Evolutionary conservation across 2,888 invertebrate genomes (phyloP), one percentile per base, ranked within the genome.

Genomic region (Erynnis tages): DNA sequence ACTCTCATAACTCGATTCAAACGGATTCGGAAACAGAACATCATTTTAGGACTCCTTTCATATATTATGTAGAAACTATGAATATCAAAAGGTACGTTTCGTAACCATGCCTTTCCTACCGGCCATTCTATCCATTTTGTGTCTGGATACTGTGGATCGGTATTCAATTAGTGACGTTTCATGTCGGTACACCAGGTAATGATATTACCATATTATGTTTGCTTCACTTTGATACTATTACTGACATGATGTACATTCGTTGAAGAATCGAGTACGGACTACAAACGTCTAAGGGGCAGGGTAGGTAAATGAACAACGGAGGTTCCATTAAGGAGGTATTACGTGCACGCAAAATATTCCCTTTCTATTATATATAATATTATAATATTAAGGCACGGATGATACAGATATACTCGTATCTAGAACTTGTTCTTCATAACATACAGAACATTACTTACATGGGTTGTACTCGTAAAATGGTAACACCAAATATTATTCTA

Each of bases 51-150:
- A 27, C 43, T 30, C 2, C 10, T 27, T 25, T 5, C 23, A 27
- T 47, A 47, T 37, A 47, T 47, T 37, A 29, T 47, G 27, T 29
- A 47, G 32, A 35, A 46, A 47, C 46, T n/a, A 13, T 46, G 25
- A 35, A 35, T 44, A 46, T 25, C 35, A 17, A 35, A 46, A 27
- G 32, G 23, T 10, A 10, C 21, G 34, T 45, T 34, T 16, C 23
- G 21, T 17, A 27, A 29, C n/a, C 6, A 2, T 13, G 5, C 13
- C 13, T 30, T 11, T 13, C 13, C 29, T 14, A 32, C 4, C 6
- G n/a, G 38, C 2, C 30, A 30, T 29, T 21, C 38, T 13, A 8
- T 30, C n/a, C 38, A 19, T 23, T 30, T 38, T 30, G 38, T 38
- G 23, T 10, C 30, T 14, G 34, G 5, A 32, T 13, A 34, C 34